phyloP scores from a whole-genome alignment of 2,113 vertebrate genomes.

The Cynopterus brachyotis region DNA sequence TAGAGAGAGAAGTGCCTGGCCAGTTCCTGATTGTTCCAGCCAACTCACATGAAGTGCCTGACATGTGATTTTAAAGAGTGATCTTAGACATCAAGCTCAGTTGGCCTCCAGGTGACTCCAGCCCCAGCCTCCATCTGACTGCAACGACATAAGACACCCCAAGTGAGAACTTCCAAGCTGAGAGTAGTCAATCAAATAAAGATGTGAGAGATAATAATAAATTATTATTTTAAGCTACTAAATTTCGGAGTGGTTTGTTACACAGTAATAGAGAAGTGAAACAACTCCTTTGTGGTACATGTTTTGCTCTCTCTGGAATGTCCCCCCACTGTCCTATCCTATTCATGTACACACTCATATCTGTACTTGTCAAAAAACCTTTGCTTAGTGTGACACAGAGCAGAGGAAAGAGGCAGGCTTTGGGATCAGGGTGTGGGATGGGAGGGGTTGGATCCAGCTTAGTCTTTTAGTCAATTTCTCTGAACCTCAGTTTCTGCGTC shows the following conservation, averaged over 20 bases:
- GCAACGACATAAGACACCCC: neutral
- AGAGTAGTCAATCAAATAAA: neutral
- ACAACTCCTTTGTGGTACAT: neutral
- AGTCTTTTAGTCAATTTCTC: neutral
- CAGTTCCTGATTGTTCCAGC: neutral
- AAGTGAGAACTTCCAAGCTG: neutral
- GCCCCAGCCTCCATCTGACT: neutral
- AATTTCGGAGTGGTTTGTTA: neutral
- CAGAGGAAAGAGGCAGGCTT: neutral
- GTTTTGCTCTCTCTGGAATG: constrained; percentile 7
- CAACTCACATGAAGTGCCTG: constrained; percentile 5
- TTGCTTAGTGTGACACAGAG: neutral
- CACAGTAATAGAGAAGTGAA: neutral
- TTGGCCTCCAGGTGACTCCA: neutral
- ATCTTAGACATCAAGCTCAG: neutral
- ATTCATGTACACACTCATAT: neutral
- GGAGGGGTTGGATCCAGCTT: neutral
- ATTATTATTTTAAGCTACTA: neutral
- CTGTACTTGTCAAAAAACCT: neutral
- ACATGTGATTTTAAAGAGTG: neutral
- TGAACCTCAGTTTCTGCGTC: neutral
- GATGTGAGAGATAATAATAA: neutral
- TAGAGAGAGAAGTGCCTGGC: neutral
- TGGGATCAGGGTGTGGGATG: neutral
- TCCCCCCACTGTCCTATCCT: neutral